A percentile compares a stretch with the other conserved stretches of the same genome.
phyloP scores from a whole-genome alignment of 2,113 vertebrate genomes.

The Pseudorhombus dupliciocellatus region DNA sequence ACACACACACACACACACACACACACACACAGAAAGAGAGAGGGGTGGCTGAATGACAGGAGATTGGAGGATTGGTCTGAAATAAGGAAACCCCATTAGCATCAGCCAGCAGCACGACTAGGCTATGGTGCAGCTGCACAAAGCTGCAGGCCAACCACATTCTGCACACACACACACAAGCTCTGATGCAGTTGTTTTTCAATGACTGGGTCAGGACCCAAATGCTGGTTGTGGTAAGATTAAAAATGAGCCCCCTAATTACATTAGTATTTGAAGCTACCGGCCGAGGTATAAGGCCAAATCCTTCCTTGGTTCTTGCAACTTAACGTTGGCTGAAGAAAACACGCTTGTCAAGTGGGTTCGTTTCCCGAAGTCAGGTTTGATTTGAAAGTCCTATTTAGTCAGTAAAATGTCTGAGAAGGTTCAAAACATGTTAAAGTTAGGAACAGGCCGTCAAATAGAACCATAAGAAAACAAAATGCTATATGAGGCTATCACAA shows the following conservation, averaged over 20 bases:
- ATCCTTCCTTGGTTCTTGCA: slow-evolving; percentile 20
- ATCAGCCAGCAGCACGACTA: slow-evolving; percentile 52
- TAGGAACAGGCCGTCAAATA: background rate
- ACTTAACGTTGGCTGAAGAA: slow-evolving; percentile 24
- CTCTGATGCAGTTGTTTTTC: slow-evolving; percentile 34
- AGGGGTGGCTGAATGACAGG: slow-evolving; percentile 50
- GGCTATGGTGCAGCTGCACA: slow-evolving; percentile 62
- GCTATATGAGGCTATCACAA: too few species aligned
- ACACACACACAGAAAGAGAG: slow-evolving; percentile 28
- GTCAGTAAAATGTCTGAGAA: background rate
- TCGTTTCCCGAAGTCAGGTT: background rate
- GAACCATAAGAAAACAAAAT: background rate
- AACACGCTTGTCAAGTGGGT: background rate
- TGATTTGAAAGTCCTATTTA: background rate
- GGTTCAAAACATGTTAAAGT: background rate
- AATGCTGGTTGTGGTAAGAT: slow-evolving; percentile 44
- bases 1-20: slow-evolving; percentile 27
- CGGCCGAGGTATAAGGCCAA: slow-evolving; percentile 32
- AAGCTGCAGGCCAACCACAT: slow-evolving; percentile 49
- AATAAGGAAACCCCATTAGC: slow-evolving; percentile 66
- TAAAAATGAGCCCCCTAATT: slow-evolving; percentile 52
- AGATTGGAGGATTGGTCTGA: slow-evolving; percentile 56
- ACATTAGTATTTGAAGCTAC: slow-evolving; percentile 53
- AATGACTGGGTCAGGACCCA: slow-evolving; percentile 37
- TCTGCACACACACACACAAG: slow-evolving; percentile 19